Evolutionary conservation across 2,797 vertebrate species (phyloP), one percentile per base, ranked within the genome.

Genomic region (Heliangelus exortis): DNA sequence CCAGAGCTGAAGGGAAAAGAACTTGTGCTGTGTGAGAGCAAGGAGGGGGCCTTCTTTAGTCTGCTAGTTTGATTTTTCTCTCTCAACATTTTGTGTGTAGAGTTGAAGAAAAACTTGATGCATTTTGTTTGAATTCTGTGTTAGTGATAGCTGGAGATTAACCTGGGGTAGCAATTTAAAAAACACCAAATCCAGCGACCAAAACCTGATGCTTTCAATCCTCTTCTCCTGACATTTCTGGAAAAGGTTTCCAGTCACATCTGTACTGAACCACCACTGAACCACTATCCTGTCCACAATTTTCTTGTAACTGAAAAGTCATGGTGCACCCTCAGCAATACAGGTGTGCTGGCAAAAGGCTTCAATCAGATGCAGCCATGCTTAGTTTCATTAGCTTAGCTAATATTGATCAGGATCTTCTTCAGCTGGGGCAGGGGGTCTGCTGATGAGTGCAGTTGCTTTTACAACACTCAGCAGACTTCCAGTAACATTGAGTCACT

Each of bases 131-230:
- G 48, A 54, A 21, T 71, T 74, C 22, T 45, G 3, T 5, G 4
- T 69, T 57, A 33, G 21, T 29, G 15, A 23, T 39, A 53, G 15
- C 21, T 61, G 54, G 62, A 74, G 36, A 54, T 84, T 74, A 67
- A 87, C 62, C 20, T 36, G 19, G 15, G 10, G 6, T 33, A 58
- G 29, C 20, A 51, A 8, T 81, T 66, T 29, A 57, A 74, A 80
- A 25, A 22, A 0, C 8, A 22, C 45, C 58, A 25, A 62, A 66
- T 1, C 0, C 18, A 55, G 2, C 12, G 18, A 23, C 15, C 0
- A 1, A 62, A 62, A 63, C 21, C 20, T 72, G n/a, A 41, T 41
- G 9, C 29, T 82, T 85, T 75, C 0, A 1, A 2, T 67, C 26
- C 7, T 61, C 31, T 57, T 72, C 31, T 80, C 20, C 50, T 28